phyloP scores from a whole-genome alignment of 2,888 invertebrate species.

The Standfussiana lucernea region DNA sequence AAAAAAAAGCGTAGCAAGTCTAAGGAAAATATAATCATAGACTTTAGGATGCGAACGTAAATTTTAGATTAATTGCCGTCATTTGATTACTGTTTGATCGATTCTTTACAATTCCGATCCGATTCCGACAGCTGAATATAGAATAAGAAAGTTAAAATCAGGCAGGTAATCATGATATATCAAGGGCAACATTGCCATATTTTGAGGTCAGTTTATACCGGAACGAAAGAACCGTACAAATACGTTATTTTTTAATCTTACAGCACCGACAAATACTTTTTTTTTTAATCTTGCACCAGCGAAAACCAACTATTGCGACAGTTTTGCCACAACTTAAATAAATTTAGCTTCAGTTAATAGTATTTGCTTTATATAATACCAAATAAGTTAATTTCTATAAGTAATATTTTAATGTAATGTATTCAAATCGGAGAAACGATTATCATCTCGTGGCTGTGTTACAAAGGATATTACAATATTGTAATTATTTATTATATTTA shows the following conservation, averaged over 20 bases:
- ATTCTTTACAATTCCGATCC: not conserved
- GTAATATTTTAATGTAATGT: not conserved
- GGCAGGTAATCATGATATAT: too few species aligned
- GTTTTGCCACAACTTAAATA: not conserved
- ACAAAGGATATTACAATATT: not conserved
- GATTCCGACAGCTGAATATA: not conserved
- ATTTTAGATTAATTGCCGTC: too few species aligned
- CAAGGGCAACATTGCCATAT: not conserved
- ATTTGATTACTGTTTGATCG: not conserved
- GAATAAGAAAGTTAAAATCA: not conserved
- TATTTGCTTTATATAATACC: too few species aligned
- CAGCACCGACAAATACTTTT: not conserved
- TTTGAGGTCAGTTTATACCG: not conserved
- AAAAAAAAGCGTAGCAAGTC: not conserved
- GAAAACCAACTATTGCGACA: not conserved
- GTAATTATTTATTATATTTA: slow-evolving; percentile 1
- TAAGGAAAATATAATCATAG: not conserved
- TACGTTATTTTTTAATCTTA: not conserved
- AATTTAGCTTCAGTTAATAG: not conserved
- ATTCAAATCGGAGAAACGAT: not conserved
- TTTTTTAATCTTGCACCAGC: not conserved
- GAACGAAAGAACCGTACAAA: not conserved
- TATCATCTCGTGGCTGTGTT: slow-evolving; percentile 51
- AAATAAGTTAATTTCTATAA: not conserved
- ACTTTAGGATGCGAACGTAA: not conserved